Percentiles rank a stretch among this genome's conserved stretches.
These are phyloP conservation scores for Xiphorhynchus erythropygius DNA, from an alignment of 2,797 vertebrate genomes.

Conservation along the genomic window DNA sequence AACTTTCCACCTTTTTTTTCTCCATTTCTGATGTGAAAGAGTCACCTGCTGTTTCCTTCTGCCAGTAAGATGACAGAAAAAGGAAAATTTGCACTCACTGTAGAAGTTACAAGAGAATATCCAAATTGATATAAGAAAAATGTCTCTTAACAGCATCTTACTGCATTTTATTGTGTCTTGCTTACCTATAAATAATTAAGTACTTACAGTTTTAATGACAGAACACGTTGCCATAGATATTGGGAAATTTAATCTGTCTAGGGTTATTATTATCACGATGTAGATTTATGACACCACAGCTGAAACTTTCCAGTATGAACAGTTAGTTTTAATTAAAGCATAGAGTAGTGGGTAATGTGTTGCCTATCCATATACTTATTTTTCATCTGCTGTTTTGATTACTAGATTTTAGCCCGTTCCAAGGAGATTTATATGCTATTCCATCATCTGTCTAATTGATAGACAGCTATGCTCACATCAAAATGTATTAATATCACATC, in stretches of 20 bases:
- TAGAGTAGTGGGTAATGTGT: neutral
- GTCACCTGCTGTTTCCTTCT: neutral
- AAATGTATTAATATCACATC: neutral
- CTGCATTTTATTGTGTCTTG: neutral
- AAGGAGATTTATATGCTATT: neutral
- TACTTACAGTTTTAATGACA: neutral
- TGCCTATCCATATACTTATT: neutral
- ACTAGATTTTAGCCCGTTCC: neutral
- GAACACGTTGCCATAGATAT: neutral
- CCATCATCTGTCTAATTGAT: neutral
- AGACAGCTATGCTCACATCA: neutral
- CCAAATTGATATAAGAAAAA: neutral
- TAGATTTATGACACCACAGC: neutral
- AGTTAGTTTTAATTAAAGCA: slow-evolving; percentile 20
- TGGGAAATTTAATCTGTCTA: neutral
- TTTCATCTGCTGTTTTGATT: neutral
- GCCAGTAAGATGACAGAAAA: neutral
- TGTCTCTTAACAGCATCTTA: neutral
- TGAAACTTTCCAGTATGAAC: neutral
- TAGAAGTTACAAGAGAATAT: neutral
- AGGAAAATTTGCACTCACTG: neutral
- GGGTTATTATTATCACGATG: neutral
- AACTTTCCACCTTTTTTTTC: neutral
- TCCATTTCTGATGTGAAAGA: neutral
- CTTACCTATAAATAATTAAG: neutral